Evolutionary conservation across 1,140 invertebrate genomes (phyloP).

Genomic region (Thaumetopoea pityocampa): DNA sequence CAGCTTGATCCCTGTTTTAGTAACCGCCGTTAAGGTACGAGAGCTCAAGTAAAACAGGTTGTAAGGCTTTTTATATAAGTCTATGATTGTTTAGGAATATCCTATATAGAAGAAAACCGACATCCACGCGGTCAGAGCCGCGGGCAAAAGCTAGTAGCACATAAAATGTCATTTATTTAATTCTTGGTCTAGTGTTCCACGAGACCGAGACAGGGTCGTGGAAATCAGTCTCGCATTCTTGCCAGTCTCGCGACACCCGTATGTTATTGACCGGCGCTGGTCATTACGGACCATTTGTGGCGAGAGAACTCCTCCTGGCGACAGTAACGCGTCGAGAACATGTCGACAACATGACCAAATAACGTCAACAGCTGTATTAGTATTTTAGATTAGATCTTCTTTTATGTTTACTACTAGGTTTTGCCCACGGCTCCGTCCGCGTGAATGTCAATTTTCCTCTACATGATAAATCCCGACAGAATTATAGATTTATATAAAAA

Average conservation of each 20-base stretch:
- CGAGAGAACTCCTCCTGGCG: constrained; percentile 24
- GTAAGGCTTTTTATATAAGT: too few relatives aligned
- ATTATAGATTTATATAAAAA: too few relatives aligned
- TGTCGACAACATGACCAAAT: constrained; percentile 6
- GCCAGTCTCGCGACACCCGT: constrained; percentile 30
- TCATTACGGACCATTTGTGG: constrained; percentile 37
- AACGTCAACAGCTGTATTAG: constrained; percentile 11
- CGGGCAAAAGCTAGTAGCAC: too few relatives aligned
- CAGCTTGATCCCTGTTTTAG: too few relatives aligned
- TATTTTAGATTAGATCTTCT: constrained; percentile 3
- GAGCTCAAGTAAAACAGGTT: too few relatives aligned
- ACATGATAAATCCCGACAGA: too few relatives aligned
- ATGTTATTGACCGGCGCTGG: constrained; percentile 32
- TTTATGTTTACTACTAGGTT: background rate
- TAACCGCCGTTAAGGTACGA: too few relatives aligned
- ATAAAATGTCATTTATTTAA: constrained; percentile 11
- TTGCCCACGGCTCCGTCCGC: too few relatives aligned
- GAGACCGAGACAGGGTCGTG: constrained; percentile 20
- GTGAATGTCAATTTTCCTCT: too few relatives aligned
- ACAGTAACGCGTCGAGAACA: constrained; percentile 24
- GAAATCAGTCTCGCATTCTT: constrained; percentile 48
- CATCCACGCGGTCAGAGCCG: too few relatives aligned
- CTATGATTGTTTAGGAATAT: too few relatives aligned
- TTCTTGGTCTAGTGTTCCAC: constrained; percentile 21
- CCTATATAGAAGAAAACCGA: too few relatives aligned